A percentile compares a stretch with the other conserved stretches of the same genome.
phyloP scores from a whole-genome alignment of 2,113 vertebrate species.

The Uropsilus gracilis region DNA sequence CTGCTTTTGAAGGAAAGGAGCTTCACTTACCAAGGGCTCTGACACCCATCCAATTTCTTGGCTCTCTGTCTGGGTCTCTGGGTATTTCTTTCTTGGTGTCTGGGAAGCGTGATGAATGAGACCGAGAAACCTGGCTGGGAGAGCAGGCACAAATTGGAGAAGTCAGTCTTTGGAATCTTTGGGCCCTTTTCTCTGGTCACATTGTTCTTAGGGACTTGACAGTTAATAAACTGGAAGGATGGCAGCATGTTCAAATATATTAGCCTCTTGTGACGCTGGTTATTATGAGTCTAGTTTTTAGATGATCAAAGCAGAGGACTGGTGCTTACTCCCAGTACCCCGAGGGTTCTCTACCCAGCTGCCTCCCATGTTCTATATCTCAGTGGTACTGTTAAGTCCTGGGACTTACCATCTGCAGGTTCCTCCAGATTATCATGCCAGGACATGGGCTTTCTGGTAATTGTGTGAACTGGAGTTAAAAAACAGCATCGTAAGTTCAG shows the following conservation, averaged over 20 bases:
- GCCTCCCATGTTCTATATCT: background rate
- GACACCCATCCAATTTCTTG: slow-evolving; percentile 95
- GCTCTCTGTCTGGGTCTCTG: slow-evolving; percentile 90
- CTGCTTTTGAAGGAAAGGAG: background rate
- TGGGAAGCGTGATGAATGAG: slow-evolving; percentile 85
- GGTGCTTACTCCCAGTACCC: background rate
- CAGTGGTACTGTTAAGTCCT: background rate
- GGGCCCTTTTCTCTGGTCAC: background rate
- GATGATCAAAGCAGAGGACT: background rate
- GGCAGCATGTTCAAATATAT: background rate
- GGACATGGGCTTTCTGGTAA: slow-evolving; percentile 91
- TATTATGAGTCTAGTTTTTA: background rate
- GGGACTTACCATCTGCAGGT: slow-evolving; percentile 88
- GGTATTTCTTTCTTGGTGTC: slow-evolving; percentile 91
- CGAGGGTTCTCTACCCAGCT: background rate
- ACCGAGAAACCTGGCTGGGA: slow-evolving; percentile 88
- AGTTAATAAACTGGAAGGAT: background rate
- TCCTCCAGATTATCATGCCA: slow-evolving; percentile 83
- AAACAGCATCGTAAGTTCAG: background rate
- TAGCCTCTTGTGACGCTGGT: background rate
- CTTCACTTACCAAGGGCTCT: slow-evolving; percentile 88
- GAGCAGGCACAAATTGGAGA: background rate
- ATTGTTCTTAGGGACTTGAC: background rate
- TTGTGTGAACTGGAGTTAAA: slow-evolving; percentile 85
- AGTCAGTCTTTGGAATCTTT: background rate